Conservation (phyloP, 2,797 vertebrate genomes). For the Lindbergichthys nudifrons region DNA sequence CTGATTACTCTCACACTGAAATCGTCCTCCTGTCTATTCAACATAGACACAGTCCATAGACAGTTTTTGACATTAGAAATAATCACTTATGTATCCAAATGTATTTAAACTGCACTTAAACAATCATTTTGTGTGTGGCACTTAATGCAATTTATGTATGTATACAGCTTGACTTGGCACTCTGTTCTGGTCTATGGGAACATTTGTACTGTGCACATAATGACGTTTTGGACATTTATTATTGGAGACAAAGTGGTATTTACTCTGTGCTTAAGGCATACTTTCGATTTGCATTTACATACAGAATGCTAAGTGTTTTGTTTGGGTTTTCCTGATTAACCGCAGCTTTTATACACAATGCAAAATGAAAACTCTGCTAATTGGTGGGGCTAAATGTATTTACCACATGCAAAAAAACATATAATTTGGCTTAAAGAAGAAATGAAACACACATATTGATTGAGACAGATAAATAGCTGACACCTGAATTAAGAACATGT, state of each 20-base stretch:
- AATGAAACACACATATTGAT: background rate
- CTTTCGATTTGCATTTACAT: background rate
- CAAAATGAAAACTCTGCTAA: slow-evolving; percentile 4
- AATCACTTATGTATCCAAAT: background rate
- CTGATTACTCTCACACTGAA: background rate
- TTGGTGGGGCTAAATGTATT: slow-evolving; percentile 11
- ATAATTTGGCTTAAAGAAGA: slow-evolving; percentile 10
- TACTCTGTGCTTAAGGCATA: background rate
- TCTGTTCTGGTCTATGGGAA: background rate
- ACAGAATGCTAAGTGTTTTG: background rate
- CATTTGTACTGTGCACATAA: background rate
- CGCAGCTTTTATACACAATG: slow-evolving; percentile 1
- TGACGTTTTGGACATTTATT: background rate
- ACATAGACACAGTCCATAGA: background rate
- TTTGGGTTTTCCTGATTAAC: background rate
- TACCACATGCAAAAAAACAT: slow-evolving; percentile 13
- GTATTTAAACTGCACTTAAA: background rate
- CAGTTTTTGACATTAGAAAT: slow-evolving; percentile 25
- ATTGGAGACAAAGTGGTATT: slow-evolving; percentile 1
- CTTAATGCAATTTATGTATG: slow-evolving; percentile 13
- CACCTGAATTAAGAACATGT: slow-evolving; percentile 1
- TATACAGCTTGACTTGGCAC: background rate
- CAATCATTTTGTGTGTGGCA: background rate
- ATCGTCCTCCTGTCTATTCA: background rate
- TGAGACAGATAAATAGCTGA: background rate